Conservation (phyloP, 30 jellyfish, hydroid and myxozoan species). For the Euphysa ruthae region DNA sequence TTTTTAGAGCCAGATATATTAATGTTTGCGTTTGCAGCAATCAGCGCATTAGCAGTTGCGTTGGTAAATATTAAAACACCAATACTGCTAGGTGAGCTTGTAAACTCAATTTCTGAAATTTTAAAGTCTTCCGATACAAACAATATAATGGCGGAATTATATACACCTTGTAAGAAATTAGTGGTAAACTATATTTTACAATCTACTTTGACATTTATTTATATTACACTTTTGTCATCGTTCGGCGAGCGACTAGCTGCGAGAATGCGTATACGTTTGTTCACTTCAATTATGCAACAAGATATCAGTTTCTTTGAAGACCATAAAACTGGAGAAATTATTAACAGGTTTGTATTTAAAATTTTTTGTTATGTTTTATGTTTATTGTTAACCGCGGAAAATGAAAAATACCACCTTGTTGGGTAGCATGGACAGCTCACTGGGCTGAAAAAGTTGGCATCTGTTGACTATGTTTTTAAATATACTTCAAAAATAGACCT, state of each 20-base stretch:
- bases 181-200: conserved; percentile 57
- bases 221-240: conserved; percentile 72
- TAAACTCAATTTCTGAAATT: conserved; percentile 59
- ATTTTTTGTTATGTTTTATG: too few species aligned
- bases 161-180: conserved; percentile 58
- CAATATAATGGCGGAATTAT: conserved; percentile 35
- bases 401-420: too few species aligned
- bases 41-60: conserved; percentile 91
- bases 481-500: too few species aligned
- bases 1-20: conserved; percentile 64
- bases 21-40: conserved; percentile 59
- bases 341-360: conserved; percentile 46
- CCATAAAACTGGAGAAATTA: conserved; percentile 89
- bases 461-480: too few species aligned
- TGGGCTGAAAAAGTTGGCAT: too few species aligned
- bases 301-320: conserved; percentile 88
- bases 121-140: not conserved
- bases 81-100: conserved; percentile 71
- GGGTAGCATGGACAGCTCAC: too few species aligned
- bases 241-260: conserved; percentile 97
- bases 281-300: conserved; percentile 55
- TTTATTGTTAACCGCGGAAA: too few species aligned
- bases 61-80: conserved; percentile 72
- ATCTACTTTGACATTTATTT: conserved; percentile 57
- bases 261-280: conserved; percentile 61